Evolutionary conservation across 2,113 vertebrate species (phyloP), one percentile per base, ranked within the genome.

Genomic region (Microtus pennsylvanicus): DNA sequence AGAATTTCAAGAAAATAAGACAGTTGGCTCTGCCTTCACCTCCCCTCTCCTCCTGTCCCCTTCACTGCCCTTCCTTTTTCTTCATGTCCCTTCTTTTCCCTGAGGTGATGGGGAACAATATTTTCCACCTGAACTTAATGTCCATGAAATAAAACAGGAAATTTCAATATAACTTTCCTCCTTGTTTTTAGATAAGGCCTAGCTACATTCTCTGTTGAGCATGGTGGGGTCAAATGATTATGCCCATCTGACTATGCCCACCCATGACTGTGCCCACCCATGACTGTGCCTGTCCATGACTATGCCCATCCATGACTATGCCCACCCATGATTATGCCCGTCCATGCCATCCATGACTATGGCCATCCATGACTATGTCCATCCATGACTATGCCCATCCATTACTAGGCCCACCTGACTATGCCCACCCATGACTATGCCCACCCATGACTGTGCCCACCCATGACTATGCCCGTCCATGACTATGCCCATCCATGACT

Each of bases 111-210:
- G 45, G 17, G 12, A 65, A 26, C 17, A 35, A 0, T 93, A 52
- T 87, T 96, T 92, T 74, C 58, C 30, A 55, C 11, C 50, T 91
- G 42, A 91, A 76, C 61, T 87, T 92, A 35, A 72, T 21, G 87
- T 33, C 4, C 24, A 52, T n/a, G 5, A 92, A 93, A 38, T 69
- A 86, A 76, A 17, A 85, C 58, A 42, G 47, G 33, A 38, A 77
- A 42, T 91, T 92, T 13, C 47, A 96, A 42, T 13, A 47, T 35
- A 72, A 80, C 13, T 72, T 19, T 28, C 1, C 16, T 33, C 47
- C 86, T 77, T 8, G 35, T 83, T 42, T 55, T 50, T 42, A 96
- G 58, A 47, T 42, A 86, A 97, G 12, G 14, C 38, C 61, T 11
- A 22, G 58, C 3, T 30, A 16, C 2, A 26, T 33, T 55, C 58